Percentiles rank a stretch among this genome's conserved stretches.
Evolutionary conservation across 2,888 invertebrate species (phyloP).

Genomic region (Caradrina clavipalpis): DNA sequence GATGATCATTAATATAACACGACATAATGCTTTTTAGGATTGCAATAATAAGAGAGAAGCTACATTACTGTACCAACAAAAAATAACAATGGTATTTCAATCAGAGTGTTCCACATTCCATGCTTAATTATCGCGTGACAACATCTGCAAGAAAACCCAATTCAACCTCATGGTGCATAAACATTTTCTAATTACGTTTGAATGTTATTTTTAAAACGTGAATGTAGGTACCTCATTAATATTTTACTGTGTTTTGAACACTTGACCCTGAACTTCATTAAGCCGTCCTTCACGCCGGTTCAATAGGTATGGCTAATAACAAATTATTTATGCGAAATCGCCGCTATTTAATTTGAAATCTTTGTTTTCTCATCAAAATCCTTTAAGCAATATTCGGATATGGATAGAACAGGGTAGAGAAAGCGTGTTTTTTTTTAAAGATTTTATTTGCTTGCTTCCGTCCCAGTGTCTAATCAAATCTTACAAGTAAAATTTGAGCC

Average conservation of each 20-base stretch:
- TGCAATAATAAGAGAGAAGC: too few relatives aligned
- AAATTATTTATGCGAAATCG: neutral
- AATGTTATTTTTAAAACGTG: neutral
- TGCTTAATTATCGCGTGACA: neutral
- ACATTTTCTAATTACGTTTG: neutral
- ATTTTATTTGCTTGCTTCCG: too few relatives aligned
- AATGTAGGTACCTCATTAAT: neutral
- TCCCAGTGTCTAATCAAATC: too few relatives aligned
- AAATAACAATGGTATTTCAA: too few relatives aligned
- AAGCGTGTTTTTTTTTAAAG: too few relatives aligned
- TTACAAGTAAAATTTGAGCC: too few relatives aligned
- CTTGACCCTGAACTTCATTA: conserved; percentile 9
- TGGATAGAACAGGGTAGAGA: neutral
- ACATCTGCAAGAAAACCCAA: neutral
- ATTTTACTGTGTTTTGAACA: neutral
- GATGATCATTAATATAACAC: too few relatives aligned
- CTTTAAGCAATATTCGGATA: neutral
- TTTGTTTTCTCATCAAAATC: too few relatives aligned
- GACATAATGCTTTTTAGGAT: too few relatives aligned
- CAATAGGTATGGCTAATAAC: neutral
- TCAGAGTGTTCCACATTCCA: neutral
- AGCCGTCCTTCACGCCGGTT: neutral
- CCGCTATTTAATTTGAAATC: neutral
- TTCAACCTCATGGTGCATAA: neutral
- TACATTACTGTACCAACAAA: too few relatives aligned